Base-by-base conservation (phyloP, 2,113 vertebrate genomes). In the Corydoras maculifer region DNA sequence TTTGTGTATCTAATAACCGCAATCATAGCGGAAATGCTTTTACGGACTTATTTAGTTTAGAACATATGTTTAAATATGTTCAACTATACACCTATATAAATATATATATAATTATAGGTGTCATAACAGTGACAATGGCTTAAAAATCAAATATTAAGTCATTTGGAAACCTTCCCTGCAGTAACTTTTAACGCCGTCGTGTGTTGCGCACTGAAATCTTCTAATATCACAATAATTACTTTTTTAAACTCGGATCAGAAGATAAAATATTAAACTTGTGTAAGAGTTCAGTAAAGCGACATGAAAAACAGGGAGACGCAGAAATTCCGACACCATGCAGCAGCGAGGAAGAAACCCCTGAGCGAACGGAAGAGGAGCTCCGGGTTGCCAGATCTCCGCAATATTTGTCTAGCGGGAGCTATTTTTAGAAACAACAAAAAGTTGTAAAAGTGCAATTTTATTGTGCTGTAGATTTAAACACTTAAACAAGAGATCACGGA, bases 331-430 rank as follows among this genome's bases (percentile, higher is more conserved):
- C 60, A 15, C 73, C 62, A 32, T 54, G 59, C 66, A 58, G 58
- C 12, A 62, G 43, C 79, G 80, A 84, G 79, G 83, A 80, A 84
- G 82, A 78, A 79, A 66, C 80, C 82, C 77, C 79, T 78, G 78
- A 71, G 75, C 82, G 64, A 79, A 85, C 85, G 85, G 84, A 85
- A 85, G 83, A 85, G 80, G 80, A 85, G 58, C 3, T 32, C 35
- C 35, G 9, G 32, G 68, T 69, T 69, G 68, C 68, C 68, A 69
- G 54, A n/a, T 57, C 54, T 14, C 35, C 7, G 35, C 35, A 4
- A 5, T 43, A 2, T 43, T 43, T 43, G 35, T 43, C 7, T 8
- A 43, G 35, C 35, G 18, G 7, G 35, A 43, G 35, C 35, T 43
- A 43, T 43, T 43, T 43, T 43, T 43, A 43, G 18, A 25, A 25